Conservation (phyloP, 64 coral and sea anemone genomes). For the Stichodactyla mertensii region DNA sequence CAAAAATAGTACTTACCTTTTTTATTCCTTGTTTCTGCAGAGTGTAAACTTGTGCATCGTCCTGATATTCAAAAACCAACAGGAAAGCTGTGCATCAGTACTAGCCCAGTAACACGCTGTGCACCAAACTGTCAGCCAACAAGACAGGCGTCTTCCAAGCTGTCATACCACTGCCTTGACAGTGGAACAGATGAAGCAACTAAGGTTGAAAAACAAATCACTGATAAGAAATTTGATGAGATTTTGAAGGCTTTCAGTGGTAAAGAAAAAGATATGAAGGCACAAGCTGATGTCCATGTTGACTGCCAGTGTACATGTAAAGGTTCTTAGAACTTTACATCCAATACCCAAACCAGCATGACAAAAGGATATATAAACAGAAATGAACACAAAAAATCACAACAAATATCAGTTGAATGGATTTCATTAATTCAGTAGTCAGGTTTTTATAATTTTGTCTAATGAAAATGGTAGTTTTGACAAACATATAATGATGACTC, state of each 20-base stretch:
- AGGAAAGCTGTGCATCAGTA: neutral
- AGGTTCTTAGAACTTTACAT: neutral
- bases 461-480: neutral
- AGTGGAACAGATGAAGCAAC: neutral
- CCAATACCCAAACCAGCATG: neutral
- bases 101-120: neutral
- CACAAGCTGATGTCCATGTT: neutral
- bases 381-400: neutral
- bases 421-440: too few species aligned
- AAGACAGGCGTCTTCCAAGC: neutral
- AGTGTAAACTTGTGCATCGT: neutral
- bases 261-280: neutral
- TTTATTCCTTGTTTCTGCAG: neutral
- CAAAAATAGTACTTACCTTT: neutral
- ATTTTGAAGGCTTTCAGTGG: neutral
- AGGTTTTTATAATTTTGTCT: too few species aligned
- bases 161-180: neutral
- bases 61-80: neutral
- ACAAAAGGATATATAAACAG: neutral
- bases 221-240: slow-evolving; percentile 1
- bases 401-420: neutral
- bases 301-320: slow-evolving; percentile 7
- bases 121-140: slow-evolving; percentile 18
- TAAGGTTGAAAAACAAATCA: neutral
- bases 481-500: neutral